A percentile compares a stretch with the other conserved stretches of the same genome.
Evolutionary conservation across 2,888 invertebrate genomes (phyloP).

Genomic region (Lasioglossum marginatum): DNA sequence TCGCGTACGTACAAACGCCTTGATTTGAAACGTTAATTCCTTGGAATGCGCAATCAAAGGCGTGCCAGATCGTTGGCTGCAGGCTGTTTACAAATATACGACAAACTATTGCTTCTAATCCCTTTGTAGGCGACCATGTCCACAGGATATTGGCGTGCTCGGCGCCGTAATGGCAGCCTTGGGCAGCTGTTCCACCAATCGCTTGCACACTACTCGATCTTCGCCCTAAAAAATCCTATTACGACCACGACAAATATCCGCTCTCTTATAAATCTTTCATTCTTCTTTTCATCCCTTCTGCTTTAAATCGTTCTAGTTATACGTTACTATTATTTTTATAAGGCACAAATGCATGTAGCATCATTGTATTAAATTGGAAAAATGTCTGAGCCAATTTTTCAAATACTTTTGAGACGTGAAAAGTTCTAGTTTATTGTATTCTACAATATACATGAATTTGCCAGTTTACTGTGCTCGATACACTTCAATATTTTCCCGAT

Average conservation of each 20-base stretch:
- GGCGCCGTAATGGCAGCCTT: not conserved
- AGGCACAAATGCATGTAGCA: not conserved
- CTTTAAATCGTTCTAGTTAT: not conserved
- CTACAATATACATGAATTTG: not conserved
- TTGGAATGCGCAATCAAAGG: conserved; percentile 14
- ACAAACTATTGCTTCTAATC: conserved; percentile 7
- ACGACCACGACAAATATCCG: not conserved
- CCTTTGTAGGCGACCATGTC: not conserved
- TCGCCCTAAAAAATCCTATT: not conserved
- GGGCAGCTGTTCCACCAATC: not conserved
- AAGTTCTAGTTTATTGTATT: not conserved
- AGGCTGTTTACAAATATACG: conserved; percentile 3
- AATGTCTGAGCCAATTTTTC: not conserved
- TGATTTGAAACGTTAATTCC: conserved; percentile 25
- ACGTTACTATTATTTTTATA: not conserved
- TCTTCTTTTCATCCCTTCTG: not conserved
- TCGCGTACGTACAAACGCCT: conserved; percentile 43
- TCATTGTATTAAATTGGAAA: not conserved
- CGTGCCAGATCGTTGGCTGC: conserved; percentile 8
- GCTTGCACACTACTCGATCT: not conserved
- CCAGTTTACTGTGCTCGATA: not conserved
- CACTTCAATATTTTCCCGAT: not conserved
- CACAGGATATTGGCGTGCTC: not conserved
- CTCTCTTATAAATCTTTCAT: not conserved
- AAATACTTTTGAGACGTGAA: not conserved